Conservation (phyloP, 1,140 invertebrate species). For the Ceratitis capitata region DNA sequence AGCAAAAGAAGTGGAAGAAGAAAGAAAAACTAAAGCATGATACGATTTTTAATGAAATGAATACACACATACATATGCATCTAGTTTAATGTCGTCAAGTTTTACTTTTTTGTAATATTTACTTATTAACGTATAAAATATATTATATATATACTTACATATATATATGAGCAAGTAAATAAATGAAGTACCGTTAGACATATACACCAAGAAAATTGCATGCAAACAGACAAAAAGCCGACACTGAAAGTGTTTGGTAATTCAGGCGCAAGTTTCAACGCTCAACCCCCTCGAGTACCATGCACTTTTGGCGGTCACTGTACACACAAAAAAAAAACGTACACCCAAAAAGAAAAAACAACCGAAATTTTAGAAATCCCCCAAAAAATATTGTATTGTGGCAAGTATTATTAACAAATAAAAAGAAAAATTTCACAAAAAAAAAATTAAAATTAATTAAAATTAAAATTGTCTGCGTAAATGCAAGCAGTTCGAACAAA, state of each 20-base stretch:
- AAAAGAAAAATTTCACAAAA: conserved; percentile 34
- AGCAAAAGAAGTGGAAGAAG: too few species aligned
- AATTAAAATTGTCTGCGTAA: conserved; percentile 38
- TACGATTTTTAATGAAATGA: conserved; percentile 47
- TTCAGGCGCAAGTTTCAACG: neutral
- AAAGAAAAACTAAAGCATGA: too few species aligned
- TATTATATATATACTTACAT: conserved; percentile 22
- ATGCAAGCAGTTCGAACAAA: conserved; percentile 37
- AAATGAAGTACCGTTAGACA: conserved; percentile 28
- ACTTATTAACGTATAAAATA: conserved; percentile 50
- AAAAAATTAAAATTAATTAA: conserved; percentile 33
- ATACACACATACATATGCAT: conserved; percentile 57
- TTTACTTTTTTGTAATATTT: conserved; percentile 65
- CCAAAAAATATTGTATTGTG: conserved; percentile 36
- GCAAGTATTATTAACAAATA: conserved; percentile 27
- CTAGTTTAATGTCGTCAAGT: conserved; percentile 65
- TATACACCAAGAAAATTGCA: neutral
- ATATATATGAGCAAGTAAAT: conserved; percentile 33
- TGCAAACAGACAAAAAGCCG: neutral
- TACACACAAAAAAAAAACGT: neutral
- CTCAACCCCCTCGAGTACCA: neutral
- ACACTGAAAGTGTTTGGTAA: neutral
- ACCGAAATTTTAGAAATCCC: conserved; percentile 39
- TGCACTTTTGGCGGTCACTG: neutral
- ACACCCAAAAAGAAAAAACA: conserved; percentile 6